These are phyloP conservation scores for Drosophila antonietae DNA, from an alignment of 2,888 invertebrate species.

Conservation along the genomic window DNA sequence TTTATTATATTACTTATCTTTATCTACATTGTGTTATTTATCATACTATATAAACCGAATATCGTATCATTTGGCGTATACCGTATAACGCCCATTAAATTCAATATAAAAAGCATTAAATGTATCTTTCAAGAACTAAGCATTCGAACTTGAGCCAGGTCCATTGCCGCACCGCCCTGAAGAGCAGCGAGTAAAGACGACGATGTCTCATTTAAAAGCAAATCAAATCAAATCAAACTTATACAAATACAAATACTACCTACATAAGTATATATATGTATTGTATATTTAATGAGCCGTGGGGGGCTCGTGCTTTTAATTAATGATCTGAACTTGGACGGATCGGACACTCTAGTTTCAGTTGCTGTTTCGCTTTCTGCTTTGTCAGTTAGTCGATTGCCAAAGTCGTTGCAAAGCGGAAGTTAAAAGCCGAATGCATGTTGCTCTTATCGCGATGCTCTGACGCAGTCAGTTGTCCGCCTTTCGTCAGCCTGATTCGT, in stretches of 20 bases:
- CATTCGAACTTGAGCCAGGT: conserved; percentile 30
- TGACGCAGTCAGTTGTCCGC: conserved; percentile 21
- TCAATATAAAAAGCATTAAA: conserved; percentile 2
- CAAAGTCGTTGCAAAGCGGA: conserved; percentile 62
- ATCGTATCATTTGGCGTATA: not conserved
- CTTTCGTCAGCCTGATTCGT: conserved; percentile 12
- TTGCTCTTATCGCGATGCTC: conserved; percentile 43
- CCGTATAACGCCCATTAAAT: conserved; percentile 1
- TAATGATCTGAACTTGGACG: conserved; percentile 67
- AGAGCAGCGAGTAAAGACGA: conserved; percentile 23
- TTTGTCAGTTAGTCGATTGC: conserved; percentile 21
- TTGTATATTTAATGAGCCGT: conserved; percentile 51
- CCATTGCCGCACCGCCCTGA: conserved; percentile 27
- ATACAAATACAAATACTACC: conserved; percentile 1
- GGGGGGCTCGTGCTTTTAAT: conserved; percentile 77
- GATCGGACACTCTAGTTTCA: conserved; percentile 48
- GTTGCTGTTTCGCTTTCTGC: conserved; percentile 32
- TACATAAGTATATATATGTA: conserved; percentile 5
- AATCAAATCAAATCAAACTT: conserved; percentile 27
- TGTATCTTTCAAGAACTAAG: conserved; percentile 8
- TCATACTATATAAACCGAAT: too few species aligned
- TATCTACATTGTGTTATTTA: too few species aligned
- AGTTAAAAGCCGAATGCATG: conserved; percentile 40
- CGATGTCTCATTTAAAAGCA: conserved; percentile 26
- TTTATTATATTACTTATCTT: too few species aligned